Conservation (phyloP, 2,888 invertebrate species). For the Clepsis dumicolana region DNA sequence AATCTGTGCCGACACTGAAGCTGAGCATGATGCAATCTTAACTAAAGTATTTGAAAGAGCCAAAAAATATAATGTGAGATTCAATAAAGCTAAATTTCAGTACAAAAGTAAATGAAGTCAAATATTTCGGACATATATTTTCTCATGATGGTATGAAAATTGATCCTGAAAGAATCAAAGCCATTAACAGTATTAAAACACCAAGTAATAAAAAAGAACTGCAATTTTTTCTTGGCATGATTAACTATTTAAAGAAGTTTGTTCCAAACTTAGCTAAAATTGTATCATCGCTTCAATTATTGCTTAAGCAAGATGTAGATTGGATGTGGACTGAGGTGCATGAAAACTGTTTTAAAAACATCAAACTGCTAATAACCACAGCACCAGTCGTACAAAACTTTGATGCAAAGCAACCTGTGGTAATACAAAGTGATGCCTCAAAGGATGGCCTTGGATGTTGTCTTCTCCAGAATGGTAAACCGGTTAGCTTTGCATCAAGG, state of each 20-base stretch:
- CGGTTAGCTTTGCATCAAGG: constrained; percentile 44
- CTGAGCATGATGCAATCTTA: constrained; percentile 46
- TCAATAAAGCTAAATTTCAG: constrained; percentile 52
- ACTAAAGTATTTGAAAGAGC: constrained; percentile 39
- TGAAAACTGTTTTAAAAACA: constrained; percentile 33
- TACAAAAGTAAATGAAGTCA: constrained; percentile 42
- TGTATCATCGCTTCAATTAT: constrained; percentile 30
- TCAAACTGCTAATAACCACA: constrained; percentile 33
- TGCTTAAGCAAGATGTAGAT: constrained; percentile 44
- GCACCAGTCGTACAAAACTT: constrained; percentile 42
- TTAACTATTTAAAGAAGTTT: constrained; percentile 47
- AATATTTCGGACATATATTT: constrained; percentile 36
- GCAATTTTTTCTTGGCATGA: constrained; percentile 46
- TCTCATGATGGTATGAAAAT: constrained; percentile 44
- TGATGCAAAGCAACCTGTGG: constrained; percentile 21
- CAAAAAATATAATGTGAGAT: constrained; percentile 43
- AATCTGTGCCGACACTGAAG: constrained; percentile 47
- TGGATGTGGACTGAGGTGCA: constrained; percentile 41
- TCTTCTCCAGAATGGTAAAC: constrained; percentile 34
- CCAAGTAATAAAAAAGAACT: constrained; percentile 47
- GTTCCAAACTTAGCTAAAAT: constrained; percentile 43
- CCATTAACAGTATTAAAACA: constrained; percentile 45
- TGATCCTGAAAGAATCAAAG: constrained; percentile 41
- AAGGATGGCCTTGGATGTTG: too few species aligned
- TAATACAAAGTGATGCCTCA: constrained; percentile 43